Percentiles rank a stretch among this genome's conserved stretches.
Evolutionary conservation across 2,113 vertebrate genomes (phyloP).

Genomic region (Poecile atricapillus): DNA sequence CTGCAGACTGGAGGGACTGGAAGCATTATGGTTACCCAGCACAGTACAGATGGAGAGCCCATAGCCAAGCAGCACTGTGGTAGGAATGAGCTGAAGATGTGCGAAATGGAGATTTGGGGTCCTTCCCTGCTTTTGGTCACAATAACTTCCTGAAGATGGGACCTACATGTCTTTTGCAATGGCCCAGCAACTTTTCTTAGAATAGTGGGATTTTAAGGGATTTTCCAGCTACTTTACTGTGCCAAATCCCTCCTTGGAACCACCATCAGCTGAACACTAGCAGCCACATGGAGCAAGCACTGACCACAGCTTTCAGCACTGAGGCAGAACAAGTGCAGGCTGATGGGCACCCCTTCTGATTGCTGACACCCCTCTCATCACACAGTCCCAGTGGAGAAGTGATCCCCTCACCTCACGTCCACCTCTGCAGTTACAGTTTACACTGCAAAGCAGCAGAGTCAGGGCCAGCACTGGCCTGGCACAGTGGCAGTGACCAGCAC

Average conservation of each 20-base stretch:
- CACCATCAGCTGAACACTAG: neutral
- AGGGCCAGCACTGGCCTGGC: neutral
- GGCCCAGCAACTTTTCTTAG: neutral
- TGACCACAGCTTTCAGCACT: neutral
- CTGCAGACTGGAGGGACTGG: neutral
- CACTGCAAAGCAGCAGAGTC: rapidly evolving
- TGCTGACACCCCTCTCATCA: too few relatives aligned
- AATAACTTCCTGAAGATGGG: neutral
- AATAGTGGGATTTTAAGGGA: rapidly evolving
- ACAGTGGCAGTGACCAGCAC: neutral
- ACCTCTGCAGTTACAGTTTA: neutral
- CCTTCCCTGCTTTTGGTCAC: neutral
- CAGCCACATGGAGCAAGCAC: rapidly evolving
- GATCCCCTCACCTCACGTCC: rapidly evolving
- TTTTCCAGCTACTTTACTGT: neutral
- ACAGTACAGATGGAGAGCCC: neutral
- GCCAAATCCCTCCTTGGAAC: neutral
- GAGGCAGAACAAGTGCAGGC: rapidly evolving
- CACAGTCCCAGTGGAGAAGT: rapidly evolving
- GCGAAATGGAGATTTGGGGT: neutral
- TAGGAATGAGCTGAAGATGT: neutral
- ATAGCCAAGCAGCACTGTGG: rapidly evolving
- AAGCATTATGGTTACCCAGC: rapidly evolving
- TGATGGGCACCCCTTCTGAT: rapidly evolving
- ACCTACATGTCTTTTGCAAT: neutral